Percentiles rank a stretch among this genome's conserved stretches.
phyloP scores from a whole-genome alignment of 2,888 invertebrate genomes.

The Blomia tropicalis region DNA sequence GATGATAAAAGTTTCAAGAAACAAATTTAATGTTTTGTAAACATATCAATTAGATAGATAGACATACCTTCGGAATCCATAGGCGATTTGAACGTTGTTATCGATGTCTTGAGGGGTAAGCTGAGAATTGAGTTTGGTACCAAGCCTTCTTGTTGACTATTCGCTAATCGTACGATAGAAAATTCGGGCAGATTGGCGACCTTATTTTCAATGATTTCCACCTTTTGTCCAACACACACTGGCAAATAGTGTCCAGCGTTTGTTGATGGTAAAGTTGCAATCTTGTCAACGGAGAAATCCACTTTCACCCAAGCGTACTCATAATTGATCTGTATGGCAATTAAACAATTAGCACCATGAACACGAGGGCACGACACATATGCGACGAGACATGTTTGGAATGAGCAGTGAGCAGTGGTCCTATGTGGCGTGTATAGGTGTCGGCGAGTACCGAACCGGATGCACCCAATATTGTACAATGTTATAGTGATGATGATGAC shows the following conservation, averaged over 20 bases:
- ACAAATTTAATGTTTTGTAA: background rate
- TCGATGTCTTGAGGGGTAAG: slow-evolving; percentile 34
- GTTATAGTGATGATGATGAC: too few relatives aligned
- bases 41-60: too few relatives aligned
- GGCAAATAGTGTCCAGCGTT: slow-evolving; percentile 39
- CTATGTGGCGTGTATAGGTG: too few relatives aligned
- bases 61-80: slow-evolving; percentile 36
- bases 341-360: background rate
- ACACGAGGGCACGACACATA: background rate
- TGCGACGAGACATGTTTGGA: too few relatives aligned
- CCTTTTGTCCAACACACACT: slow-evolving; percentile 78
- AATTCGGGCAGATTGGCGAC: slow-evolving; percentile 34
- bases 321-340: background rate
- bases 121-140: slow-evolving; percentile 37
- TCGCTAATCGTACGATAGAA: slow-evolving; percentile 35
- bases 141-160: slow-evolving; percentile 34
- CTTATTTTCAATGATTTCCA: slow-evolving; percentile 60
- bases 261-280: slow-evolving; percentile 1
- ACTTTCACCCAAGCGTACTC: slow-evolving; percentile 64
- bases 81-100: slow-evolving; percentile 34
- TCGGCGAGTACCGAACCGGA: too few relatives aligned
- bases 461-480: too few relatives aligned
- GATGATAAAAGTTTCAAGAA: background rate
- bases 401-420: too few relatives aligned
- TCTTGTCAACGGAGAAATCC: slow-evolving; percentile 51